Evolutionary conservation across 2,113 vertebrate species (phyloP), one percentile per base, ranked within the genome.

Genomic region (Pygoscelis adeliae): DNA sequence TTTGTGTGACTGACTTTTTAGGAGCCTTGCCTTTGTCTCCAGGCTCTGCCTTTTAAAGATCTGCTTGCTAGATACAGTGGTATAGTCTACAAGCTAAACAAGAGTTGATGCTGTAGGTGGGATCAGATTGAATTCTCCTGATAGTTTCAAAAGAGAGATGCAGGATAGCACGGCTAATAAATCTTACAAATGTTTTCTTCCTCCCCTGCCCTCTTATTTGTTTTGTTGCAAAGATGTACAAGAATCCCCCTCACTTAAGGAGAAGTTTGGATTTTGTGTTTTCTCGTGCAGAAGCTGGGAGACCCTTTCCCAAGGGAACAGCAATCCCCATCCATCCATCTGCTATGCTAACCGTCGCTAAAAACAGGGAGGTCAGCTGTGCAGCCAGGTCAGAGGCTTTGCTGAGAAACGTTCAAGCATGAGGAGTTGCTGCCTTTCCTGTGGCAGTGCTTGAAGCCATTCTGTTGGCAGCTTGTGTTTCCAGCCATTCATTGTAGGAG

Each of bases 401-500:
- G 46, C 92, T 91, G 91, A 73, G 95, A 73, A 77, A 23, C 44
- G 5, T 29, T 87, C 27, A 13, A 49, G 52, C 80, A 42, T 34
- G 83, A 94, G 91, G 70, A 72, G 46, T 47, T 84, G 36, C 93
- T 93, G 79, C 93, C 52, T 92, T 96, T 95, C 96, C 92, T 81
- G 91, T 69, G 83, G 61, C 61, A 80, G 77, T 36, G 61, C 94
- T 95, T 89, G 93, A 93, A 97, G 89, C 96, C 63, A 6, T 93
- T 89, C 80, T 73, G 50, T 82, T 65, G 52, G 83, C 95, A 94
- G 89, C 40, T 55, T 81, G 76, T 88, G 92, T 73, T 97, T 97
- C 97, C 97, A 94, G 87, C 93, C 89, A 56, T 89, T 97, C 93
- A 81, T 67, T 92, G 71, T 26, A 32, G 67, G 70, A 91, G 66